phyloP scores from a whole-genome alignment of 2,113 vertebrate species.

The Scartelaos histophorus region DNA sequence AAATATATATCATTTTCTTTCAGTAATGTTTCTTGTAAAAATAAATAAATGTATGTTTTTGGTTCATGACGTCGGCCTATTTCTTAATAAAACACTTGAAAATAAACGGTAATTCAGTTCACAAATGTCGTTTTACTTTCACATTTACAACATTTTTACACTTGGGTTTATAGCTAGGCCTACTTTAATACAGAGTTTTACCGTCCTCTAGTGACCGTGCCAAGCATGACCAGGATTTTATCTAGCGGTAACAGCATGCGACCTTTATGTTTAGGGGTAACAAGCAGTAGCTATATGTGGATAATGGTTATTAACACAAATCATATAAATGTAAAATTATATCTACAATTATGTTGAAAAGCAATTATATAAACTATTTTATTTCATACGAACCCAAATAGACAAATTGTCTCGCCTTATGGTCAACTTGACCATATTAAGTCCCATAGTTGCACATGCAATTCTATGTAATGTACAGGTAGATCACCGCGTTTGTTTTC shows the following conservation, averaged over 20 bases:
- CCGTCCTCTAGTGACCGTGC: background rate
- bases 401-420: no score
- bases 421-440: no score
- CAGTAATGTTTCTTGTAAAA: slow-evolving; percentile 64
- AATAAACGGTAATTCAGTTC: no score
- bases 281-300: no score
- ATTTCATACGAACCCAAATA: background rate
- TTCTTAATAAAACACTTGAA: background rate
- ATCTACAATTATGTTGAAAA: background rate
- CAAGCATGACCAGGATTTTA: background rate
- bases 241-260: no score
- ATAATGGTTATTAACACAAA: background rate
- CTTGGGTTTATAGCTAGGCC: no score
- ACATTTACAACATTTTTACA: no score
- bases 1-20: slow-evolving; percentile 79
- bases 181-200: background rate
- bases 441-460: background rate
- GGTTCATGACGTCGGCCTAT: background rate
- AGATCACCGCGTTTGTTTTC: background rate
- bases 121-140: no score
- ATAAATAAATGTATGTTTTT: slow-evolving; percentile 79
- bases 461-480: background rate
- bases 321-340: background rate
- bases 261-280: no score
- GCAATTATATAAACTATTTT: background rate